Percentiles rank a stretch among this genome's conserved stretches.
phyloP scores from a whole-genome alignment of 2,113 vertebrate species.

The Craseonycteris thonglongyai region DNA sequence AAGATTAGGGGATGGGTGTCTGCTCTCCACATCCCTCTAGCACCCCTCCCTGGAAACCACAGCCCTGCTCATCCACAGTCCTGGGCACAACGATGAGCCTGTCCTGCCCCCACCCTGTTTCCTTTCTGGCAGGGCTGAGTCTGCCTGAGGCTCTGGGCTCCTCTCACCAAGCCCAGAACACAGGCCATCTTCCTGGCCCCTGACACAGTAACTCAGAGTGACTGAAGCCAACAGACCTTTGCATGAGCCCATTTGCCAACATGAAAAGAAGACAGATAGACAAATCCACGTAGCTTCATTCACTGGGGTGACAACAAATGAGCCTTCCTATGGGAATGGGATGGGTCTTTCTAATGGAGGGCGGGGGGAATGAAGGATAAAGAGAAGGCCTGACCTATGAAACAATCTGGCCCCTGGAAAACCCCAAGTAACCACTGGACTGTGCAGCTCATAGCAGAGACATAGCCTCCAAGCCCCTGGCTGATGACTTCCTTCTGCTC shows the following conservation, averaged over 20 bases:
- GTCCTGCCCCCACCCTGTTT: background rate
- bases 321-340: background rate
- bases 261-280: background rate
- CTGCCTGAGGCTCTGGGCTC: background rate
- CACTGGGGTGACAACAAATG: background rate
- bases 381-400: background rate
- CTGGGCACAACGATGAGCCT: background rate
- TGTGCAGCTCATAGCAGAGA: background rate
- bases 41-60: background rate
- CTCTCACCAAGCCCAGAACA: rapidly evolving
- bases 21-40: background rate
- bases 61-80: too few species aligned
- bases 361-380: background rate
- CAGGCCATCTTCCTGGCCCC: background rate
- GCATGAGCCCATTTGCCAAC: background rate
- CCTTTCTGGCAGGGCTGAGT: background rate
- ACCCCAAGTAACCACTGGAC: background rate
- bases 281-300: background rate
- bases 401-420: background rate
- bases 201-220: background rate
- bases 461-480: background rate
- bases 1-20: rapidly evolving
- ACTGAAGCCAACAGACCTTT: background rate
- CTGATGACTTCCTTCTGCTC: background rate
- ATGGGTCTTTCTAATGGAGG: background rate